A percentile compares a stretch with the other conserved stretches of the same genome.
Conservation (phyloP, 2,797 vertebrate genomes). For the Buceros bicornis region DNA sequence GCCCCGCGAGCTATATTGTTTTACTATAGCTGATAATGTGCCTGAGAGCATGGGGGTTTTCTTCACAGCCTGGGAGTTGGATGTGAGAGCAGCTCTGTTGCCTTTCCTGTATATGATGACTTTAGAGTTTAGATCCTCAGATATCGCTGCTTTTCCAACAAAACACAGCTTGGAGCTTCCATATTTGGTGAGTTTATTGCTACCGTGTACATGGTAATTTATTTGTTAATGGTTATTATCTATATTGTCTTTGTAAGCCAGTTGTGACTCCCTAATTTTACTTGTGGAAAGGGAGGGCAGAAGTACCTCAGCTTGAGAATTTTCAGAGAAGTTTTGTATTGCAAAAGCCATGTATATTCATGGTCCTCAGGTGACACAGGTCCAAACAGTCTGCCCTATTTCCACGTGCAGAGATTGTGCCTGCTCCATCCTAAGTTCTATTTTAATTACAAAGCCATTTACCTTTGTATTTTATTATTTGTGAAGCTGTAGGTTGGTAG, state of each 20-base stretch:
- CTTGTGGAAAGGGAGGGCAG: background rate
- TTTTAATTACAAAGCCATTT: background rate
- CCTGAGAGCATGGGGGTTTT: background rate
- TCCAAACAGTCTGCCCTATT: background rate
- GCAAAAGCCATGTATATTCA: background rate
- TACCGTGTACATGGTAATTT: background rate
- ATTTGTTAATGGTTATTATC: background rate
- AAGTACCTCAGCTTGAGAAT: background rate
- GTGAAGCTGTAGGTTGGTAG: background rate
- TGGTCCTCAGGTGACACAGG: background rate
- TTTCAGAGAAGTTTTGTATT: background rate
- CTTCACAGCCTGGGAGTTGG: background rate
- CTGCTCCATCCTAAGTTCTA: background rate
- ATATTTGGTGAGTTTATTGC: background rate
- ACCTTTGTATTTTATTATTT: background rate
- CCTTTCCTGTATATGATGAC: background rate
- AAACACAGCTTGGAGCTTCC: background rate
- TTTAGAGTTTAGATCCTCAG: background rate
- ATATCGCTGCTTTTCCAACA: background rate
- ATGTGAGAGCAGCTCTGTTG: background rate
- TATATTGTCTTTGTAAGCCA: background rate
- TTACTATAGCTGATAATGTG: background rate
- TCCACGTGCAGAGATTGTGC: background rate
- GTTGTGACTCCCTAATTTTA: background rate
- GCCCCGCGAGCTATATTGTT: accelerated